Conservation (phyloP, 2,797 vertebrate species). For the Coluber constrictor region DNA sequence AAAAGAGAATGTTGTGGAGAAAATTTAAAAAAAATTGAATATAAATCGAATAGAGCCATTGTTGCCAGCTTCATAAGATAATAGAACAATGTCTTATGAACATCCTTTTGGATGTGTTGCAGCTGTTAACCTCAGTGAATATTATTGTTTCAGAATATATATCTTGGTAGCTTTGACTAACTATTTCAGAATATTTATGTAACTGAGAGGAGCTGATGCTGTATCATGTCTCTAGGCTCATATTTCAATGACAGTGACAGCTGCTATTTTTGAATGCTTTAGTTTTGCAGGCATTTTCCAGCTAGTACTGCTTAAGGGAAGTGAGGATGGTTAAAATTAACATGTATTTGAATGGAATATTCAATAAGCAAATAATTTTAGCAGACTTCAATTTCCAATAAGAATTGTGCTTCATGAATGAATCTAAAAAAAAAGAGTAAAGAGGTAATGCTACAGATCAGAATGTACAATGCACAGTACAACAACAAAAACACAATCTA, state of each 20-base stretch:
- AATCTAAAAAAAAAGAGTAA: not conserved
- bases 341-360: not conserved
- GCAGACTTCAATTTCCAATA: not conserved
- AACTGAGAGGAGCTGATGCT: not conserved
- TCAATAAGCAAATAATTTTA: not conserved
- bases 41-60: not conserved
- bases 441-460: not conserved
- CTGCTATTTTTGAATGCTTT: not conserved
- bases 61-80: not conserved
- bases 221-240: not conserved
- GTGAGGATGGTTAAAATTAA: not conserved
- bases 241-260: conserved; percentile 4
- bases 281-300: not conserved
- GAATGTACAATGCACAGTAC: not conserved
- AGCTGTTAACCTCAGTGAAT: not conserved
- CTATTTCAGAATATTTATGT: not conserved
- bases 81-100: not conserved
- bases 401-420: not conserved
- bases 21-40: conserved; percentile 3
- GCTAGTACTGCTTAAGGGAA: not conserved
- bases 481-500: not conserved
- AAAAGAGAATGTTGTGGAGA: conserved; percentile 9
- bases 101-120: conserved; percentile 8
- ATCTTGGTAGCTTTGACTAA: not conserved
- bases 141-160: conserved; percentile 13